Evolutionary conservation across 2,888 invertebrate species (phyloP).

Genomic region (Drosophila leonis): DNA sequence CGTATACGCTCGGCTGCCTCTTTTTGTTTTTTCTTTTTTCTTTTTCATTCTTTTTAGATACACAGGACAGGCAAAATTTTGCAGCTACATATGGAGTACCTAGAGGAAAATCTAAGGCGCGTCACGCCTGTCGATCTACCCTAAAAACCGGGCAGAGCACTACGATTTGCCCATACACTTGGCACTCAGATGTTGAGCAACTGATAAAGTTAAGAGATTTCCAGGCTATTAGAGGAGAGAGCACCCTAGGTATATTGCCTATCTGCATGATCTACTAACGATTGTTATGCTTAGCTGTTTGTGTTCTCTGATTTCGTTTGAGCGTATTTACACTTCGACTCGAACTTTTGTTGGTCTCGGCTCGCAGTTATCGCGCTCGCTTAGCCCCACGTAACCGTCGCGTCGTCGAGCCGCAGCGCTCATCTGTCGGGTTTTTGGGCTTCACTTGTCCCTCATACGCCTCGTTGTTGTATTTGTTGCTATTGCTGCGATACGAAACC

Average conservation of each 20-base stretch:
- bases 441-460: constrained; percentile 74
- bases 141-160: constrained; percentile 5
- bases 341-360: background rate
- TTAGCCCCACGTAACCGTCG: constrained; percentile 47
- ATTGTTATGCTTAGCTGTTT: background rate
- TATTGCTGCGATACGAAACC: constrained; percentile 74
- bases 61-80: constrained; percentile 62
- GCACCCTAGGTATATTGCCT: background rate
- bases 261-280: background rate
- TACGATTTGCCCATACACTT: constrained; percentile 5
- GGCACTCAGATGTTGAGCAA: background rate
- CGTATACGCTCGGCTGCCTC: constrained; percentile 59
- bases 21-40: constrained; percentile 12
- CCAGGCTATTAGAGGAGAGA: background rate
- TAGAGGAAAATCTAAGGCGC: constrained; percentile 59
- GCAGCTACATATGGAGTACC: constrained; percentile 48
- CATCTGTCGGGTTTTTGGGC: constrained; percentile 57
- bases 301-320: background rate
- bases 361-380: constrained; percentile 47
- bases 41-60: constrained; percentile 32
- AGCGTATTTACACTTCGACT: constrained; percentile 42
- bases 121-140: constrained; percentile 49
- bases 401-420: constrained; percentile 27
- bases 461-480: constrained; percentile 55
- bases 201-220: background rate